These are phyloP conservation scores for Pithys albifrons DNA, from an alignment of 2,113 vertebrate species.

Conservation along the genomic window DNA sequence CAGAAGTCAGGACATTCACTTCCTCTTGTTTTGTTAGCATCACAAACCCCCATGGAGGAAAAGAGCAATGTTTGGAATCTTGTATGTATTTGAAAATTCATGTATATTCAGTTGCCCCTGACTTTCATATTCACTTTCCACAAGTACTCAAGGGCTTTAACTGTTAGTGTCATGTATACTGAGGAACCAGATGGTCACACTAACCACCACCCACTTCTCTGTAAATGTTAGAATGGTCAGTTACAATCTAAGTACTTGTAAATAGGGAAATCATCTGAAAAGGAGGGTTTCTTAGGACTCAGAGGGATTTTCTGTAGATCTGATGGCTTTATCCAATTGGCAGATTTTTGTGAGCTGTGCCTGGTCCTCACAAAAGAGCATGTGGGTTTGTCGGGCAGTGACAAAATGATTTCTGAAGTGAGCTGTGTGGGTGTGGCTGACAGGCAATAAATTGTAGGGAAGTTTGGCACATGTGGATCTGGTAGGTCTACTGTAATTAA, in stretches of 20 bases:
- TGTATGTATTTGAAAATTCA: neutral
- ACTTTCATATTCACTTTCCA: neutral
- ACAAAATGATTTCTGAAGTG: neutral
- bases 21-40: neutral
- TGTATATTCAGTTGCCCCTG: neutral
- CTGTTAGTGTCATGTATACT: neutral
- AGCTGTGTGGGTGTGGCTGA: neutral
- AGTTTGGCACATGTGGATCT: neutral
- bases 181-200: neutral
- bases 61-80: neutral
- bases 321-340: neutral
- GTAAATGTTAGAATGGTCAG: neutral
- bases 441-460: neutral
- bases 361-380: neutral
- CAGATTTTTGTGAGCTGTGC: neutral
- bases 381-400: neutral
- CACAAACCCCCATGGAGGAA: neutral
- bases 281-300: neutral
- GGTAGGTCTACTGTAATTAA: neutral
- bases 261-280: neutral
- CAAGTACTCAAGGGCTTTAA: neutral
- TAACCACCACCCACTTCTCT: neutral
- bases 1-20: neutral
- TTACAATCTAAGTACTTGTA: neutral
- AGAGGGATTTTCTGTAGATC: neutral